These are phyloP conservation scores for Sipha flava DNA, from an alignment of 1,140 invertebrate genomes.

Conservation along the genomic window DNA sequence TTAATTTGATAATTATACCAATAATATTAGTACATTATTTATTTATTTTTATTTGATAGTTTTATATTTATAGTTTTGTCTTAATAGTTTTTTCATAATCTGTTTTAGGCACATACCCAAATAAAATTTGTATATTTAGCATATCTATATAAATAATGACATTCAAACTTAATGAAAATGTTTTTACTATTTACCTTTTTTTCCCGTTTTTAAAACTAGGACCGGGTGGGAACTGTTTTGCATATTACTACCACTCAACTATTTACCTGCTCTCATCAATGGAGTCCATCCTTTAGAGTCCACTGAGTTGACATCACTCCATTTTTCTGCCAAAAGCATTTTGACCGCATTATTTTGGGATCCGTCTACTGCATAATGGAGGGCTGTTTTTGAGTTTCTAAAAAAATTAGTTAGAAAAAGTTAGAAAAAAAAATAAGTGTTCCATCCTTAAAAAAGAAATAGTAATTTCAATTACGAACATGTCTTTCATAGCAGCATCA, in stretches of 20 bases:
- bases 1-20: too few relatives aligned
- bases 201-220: too few relatives aligned
- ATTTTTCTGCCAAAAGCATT: neutral
- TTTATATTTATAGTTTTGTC: too few relatives aligned
- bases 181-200: too few relatives aligned
- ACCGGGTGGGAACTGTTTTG: too few relatives aligned
- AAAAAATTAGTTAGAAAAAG: neutral
- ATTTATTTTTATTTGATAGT: too few relatives aligned
- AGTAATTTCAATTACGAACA: neutral
- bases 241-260: neutral
- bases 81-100: too few relatives aligned
- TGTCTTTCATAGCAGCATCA: neutral
- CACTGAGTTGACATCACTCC: neutral
- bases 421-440: neutral
- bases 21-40: too few relatives aligned
- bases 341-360: neutral
- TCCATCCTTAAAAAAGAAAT: neutral
- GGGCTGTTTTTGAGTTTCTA: slow-evolving; percentile 22
- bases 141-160: too few relatives aligned
- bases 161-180: too few relatives aligned
- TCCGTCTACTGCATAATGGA: slow-evolving; percentile 21
- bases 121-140: too few relatives aligned
- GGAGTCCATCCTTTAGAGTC: slow-evolving; percentile 18
- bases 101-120: too few relatives aligned
- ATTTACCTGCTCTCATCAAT: neutral